Base-by-base conservation (phyloP, 37 sponge, comb jelly and placozoan genomes). In the Dysidea cf. avara region DNA sequence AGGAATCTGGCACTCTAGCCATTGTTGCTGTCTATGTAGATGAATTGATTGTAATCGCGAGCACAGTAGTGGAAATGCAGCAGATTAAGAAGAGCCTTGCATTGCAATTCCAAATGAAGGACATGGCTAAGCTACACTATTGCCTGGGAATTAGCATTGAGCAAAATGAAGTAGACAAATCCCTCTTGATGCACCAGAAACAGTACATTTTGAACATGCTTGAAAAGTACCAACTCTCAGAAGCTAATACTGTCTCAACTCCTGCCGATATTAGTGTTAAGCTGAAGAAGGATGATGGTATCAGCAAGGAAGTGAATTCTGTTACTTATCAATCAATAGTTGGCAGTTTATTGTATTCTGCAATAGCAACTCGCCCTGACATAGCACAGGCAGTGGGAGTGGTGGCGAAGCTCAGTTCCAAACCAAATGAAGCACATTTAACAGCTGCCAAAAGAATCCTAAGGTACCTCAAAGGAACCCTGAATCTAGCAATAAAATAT, bases 241-340 rank as follows among this genome's bases (percentile, higher is more conserved):
- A 85, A 58, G 74, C 74, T 11, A 79, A 78, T 17, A 25, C 61
- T 58, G 43, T 61, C 12, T 50, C 86, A 61, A 80, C 80, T 9
- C 75, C 81, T 61, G 66, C 70, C 24, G 64, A 74, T 50, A 11
- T n/a, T 3, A 72, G 22, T 56, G 79, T 73, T 14, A 78, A 64
- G 61, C 47, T 79, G 28, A 47, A 50, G 3, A 74, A 67, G 36
- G 80, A 86, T 68, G 86, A 86, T 79, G 76, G 76, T 22, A 20
- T 40, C 22, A 85, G 86, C 50, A 67, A 71, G 39, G n/a, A 29
- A 14, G 69, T 66, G 25, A 68, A 85, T 39, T 68, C 59, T 58
- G 53, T 46, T 7, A 6, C 4, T n/a, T 85, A 79, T 31, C 86
- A 85, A 54, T 72, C 79, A 21, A 85, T 85, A 61, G 80, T 85